Base-by-base conservation (phyloP, 2,888 invertebrate species). In the Pollenia griseotomentosa region DNA sequence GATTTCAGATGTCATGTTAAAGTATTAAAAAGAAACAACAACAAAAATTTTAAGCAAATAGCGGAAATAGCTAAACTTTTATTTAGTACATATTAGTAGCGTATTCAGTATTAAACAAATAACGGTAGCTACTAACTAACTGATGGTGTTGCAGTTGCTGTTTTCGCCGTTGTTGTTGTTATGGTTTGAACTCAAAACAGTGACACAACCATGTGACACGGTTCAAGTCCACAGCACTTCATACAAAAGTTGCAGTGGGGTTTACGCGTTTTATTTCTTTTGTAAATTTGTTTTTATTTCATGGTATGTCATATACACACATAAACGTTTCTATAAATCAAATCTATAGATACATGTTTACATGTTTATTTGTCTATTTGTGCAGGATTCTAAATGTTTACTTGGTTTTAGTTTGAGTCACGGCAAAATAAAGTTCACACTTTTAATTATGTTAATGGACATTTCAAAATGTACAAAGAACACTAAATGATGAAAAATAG, bases 1-100 rank as follows among this genome's bases (percentile, higher is more conserved):
- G 86, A 83, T 86, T 83, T 83, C 74, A 86, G 70, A 79, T 61
- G 83, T 86, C 86, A 86, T 86, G 86, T 83, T 86, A 75, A 74
- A 83, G 75, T 83, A 83, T 83, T 80, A 79, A 83, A 79, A 68
- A 86, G 71, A 48, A 63, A 63, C 19, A 55, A 42, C 9, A 23
- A 16, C 1, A 33, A 70, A 82, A 74, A 59, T 48, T 86, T 86
- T 71, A 75, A 80, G 79, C 86, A 86, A 86, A 86, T 86, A 86
- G 74, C 79, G 86, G 86, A 83, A 86, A 86, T 83, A 80, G 70
- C 70, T 83, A 80, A 75, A 86, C 83, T 84, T 84, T 84, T 84
- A 84, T 74, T 79, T 83, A 53, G 79, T 83, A 70, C 74, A 77
- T 83, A 83, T 85, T 87, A 85, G 85, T n/a, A 79, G 83, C 59